Conservation (phyloP, 2,113 vertebrate species). For the Planiliza haematocheilus region DNA sequence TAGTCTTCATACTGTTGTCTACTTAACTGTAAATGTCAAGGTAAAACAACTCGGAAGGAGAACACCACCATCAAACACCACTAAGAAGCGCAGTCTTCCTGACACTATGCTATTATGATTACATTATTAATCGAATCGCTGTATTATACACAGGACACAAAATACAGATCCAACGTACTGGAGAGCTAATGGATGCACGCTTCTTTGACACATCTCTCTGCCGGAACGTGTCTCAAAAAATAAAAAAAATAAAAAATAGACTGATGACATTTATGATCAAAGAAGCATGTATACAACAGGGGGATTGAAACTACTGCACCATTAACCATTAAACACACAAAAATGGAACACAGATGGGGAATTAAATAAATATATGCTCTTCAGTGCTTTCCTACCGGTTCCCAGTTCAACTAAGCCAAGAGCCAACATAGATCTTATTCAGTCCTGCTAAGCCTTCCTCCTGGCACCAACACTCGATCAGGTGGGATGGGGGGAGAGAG, state of each 20-base stretch:
- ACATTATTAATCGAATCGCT: background rate
- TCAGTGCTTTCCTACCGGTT: background rate
- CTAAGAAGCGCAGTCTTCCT: background rate
- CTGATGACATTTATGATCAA: conserved; percentile 11
- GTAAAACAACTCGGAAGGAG: background rate
- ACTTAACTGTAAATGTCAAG: background rate
- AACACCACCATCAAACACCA: background rate
- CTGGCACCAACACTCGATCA: conserved; percentile 47
- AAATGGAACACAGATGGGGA: conserved; percentile 36
- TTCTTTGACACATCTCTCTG: conserved; percentile 40
- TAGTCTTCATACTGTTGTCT: background rate
- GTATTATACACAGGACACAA: conserved; percentile 17
- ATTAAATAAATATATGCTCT: conserved; percentile 13
- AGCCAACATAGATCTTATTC: conserved; percentile 37
- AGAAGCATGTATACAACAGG: conserved; percentile 6
- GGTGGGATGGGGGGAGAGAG: background rate
- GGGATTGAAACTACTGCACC: background rate
- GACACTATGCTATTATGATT: conserved; percentile 29
- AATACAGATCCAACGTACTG: too few relatives aligned
- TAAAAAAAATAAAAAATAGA: too few relatives aligned
- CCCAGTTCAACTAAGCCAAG: conserved; percentile 15
- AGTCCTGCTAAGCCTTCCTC: conserved; percentile 26
- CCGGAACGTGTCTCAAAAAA: conserved; percentile 29
- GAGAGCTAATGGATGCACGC: background rate
- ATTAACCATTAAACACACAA: conserved; percentile 6